A percentile compares a stretch with the other conserved stretches of the same genome.
phyloP scores from a whole-genome alignment of 2,888 invertebrate genomes.

The Lamproptera curius region DNA sequence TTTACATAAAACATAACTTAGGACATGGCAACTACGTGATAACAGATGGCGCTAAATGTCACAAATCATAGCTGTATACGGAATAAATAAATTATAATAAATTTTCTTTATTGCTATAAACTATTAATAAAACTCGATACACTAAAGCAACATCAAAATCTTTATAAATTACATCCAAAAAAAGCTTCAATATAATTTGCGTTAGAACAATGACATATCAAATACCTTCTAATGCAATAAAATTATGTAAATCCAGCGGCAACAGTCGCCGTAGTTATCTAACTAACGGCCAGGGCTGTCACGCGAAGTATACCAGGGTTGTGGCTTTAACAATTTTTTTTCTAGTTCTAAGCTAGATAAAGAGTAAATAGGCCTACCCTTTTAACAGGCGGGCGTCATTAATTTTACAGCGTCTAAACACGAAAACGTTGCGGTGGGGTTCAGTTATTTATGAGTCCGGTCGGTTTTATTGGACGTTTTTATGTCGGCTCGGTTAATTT shows the following conservation, averaged over 20 bases:
- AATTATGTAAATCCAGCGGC: no score
- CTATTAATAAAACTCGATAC: no score
- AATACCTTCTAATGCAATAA: no score
- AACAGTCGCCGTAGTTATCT: no score
- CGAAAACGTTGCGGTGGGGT: constrained; percentile 34
- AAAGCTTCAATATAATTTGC: no score
- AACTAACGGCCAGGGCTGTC: not conserved
- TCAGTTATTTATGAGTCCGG: constrained; percentile 28
- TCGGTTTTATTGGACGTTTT: constrained; percentile 14
- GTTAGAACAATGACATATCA: no score
- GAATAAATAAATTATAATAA: no score
- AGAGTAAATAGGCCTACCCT: constrained; percentile 12
- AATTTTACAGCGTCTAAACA: constrained; percentile 57
- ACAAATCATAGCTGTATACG: no score
- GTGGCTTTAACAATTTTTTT: constrained; percentile 4
- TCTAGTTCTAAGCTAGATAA: constrained; percentile 8
- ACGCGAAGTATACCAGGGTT: not conserved
- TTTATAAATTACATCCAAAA: no score
- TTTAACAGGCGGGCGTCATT: constrained; percentile 36
- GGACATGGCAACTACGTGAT: not conserved
- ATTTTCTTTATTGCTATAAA: no score
- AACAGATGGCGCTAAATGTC: constrained; percentile 4
- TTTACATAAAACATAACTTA: not conserved
- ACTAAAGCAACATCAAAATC: no score
- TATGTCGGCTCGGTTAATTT: constrained; percentile 1